Conservation (phyloP, 2,797 vertebrate species). For the Novumbra hubbsi region DNA sequence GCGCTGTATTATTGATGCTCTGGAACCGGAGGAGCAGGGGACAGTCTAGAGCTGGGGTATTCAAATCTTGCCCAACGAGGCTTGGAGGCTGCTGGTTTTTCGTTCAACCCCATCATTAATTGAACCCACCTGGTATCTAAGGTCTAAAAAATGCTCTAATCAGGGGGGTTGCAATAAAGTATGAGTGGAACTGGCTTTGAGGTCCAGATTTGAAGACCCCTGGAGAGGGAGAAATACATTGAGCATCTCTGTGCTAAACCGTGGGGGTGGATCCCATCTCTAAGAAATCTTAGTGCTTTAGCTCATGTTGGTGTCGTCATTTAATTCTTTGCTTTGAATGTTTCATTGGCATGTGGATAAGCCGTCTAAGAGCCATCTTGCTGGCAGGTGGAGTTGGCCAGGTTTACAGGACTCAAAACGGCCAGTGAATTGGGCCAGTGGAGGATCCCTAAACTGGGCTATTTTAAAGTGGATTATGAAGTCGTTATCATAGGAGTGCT, state of each 20-base stretch:
- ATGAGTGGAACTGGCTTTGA: no score
- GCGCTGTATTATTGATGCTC: conserved; percentile 67
- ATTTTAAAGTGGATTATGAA: not conserved
- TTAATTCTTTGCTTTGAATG: conserved; percentile 7
- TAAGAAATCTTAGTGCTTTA: not conserved
- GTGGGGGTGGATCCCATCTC: not conserved
- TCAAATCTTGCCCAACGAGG: no score
- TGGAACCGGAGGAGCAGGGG: conserved; percentile 52
- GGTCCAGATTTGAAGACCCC: no score
- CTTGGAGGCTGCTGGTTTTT: no score
- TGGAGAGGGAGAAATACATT: conserved; percentile 7
- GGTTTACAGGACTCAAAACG: not conserved
- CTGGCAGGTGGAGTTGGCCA: not conserved
- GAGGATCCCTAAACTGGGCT: not conserved
- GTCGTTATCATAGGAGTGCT: not conserved
- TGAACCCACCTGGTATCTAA: no score
- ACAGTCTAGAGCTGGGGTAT: conserved; percentile 19
- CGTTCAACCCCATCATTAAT: no score
- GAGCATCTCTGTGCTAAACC: conserved; percentile 8
- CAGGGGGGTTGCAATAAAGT: no score
- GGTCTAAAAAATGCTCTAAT: no score
- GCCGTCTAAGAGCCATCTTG: conserved; percentile 36
- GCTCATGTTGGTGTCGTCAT: not conserved
- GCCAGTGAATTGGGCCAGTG: conserved; percentile 14
- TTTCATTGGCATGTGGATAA: conserved; percentile 45